Percentiles rank a stretch among this genome's conserved stretches.
phyloP scores from a whole-genome alignment of 2,113 vertebrate genomes.

The Melanostigma gelatinosum region DNA sequence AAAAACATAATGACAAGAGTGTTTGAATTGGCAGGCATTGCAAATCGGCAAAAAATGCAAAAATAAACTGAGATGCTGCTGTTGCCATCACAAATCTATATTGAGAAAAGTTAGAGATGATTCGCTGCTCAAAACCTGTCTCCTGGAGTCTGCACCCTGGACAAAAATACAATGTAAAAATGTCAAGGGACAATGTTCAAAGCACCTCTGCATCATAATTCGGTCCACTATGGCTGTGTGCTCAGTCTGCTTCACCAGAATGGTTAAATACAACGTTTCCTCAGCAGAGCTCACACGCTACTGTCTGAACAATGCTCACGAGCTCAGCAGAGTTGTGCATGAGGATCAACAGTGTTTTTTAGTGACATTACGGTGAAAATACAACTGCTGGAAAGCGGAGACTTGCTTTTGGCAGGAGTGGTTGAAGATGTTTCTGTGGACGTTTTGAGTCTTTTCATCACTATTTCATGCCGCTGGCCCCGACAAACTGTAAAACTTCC shows the following conservation, averaged over 20 bases:
- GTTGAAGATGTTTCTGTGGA: neutral
- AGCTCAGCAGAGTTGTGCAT: neutral
- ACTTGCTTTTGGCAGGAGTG: neutral
- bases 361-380: neutral
- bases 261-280: neutral
- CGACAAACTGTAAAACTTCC: neutral
- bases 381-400: neutral
- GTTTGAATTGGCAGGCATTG: constrained; percentile 1
- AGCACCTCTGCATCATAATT: neutral
- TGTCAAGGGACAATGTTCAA: neutral
- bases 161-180: neutral
- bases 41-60: constrained; percentile 3
- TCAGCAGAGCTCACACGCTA: neutral
- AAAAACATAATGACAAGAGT: neutral
- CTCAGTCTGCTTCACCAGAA: neutral
- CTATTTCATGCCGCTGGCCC: neutral
- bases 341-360: neutral
- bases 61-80: neutral
- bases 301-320: neutral
- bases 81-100: neutral
- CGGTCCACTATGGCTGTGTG: neutral
- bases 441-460: neutral
- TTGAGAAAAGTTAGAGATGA: constrained; percentile 10
- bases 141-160: neutral
- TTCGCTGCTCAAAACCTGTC: neutral